These are phyloP conservation scores for Sylvia borin DNA, from an alignment of 2,797 vertebrate genomes.

Conservation along the genomic window DNA sequence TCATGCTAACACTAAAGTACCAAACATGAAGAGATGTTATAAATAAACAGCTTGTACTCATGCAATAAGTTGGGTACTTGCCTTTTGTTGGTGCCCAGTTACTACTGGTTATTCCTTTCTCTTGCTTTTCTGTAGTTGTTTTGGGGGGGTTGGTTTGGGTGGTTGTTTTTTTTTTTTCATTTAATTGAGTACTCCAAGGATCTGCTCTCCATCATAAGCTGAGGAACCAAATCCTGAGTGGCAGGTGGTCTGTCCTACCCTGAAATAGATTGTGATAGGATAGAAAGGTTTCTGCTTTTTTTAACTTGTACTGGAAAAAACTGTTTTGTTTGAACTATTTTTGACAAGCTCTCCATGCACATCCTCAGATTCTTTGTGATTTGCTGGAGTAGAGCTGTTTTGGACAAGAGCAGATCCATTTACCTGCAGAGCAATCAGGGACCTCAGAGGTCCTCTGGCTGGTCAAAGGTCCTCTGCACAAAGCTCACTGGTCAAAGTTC, in stretches of 20 bases:
- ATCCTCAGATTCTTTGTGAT: not conserved
- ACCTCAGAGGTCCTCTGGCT: not conserved
- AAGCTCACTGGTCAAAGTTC: not conserved
- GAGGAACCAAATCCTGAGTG: not conserved
- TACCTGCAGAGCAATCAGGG: not conserved
- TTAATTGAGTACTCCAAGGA: not conserved
- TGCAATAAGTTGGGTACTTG: not conserved
- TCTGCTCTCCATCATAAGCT: not conserved
- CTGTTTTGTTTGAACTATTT: not conserved
- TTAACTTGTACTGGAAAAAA: not conserved
- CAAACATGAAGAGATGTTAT: not conserved
- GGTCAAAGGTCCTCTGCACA: not conserved
- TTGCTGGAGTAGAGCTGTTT: not conserved
- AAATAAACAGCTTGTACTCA: not conserved
- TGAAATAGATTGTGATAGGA: not conserved
- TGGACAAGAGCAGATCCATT: not conserved
- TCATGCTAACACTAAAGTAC: not conserved
- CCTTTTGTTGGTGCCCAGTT: not conserved
- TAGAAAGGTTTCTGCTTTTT: not conserved
- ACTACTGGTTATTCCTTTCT: not conserved
- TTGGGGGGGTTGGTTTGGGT: too few relatives aligned
- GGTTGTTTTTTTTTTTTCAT: not conserved
- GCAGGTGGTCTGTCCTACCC: not conserved
- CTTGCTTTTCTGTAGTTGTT: not conserved
- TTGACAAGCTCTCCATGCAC: not conserved